Evolutionary conservation across 2,888 invertebrate species (phyloP), one percentile per base, ranked within the genome.

Genomic region (Drosophila fulvimacula): DNA sequence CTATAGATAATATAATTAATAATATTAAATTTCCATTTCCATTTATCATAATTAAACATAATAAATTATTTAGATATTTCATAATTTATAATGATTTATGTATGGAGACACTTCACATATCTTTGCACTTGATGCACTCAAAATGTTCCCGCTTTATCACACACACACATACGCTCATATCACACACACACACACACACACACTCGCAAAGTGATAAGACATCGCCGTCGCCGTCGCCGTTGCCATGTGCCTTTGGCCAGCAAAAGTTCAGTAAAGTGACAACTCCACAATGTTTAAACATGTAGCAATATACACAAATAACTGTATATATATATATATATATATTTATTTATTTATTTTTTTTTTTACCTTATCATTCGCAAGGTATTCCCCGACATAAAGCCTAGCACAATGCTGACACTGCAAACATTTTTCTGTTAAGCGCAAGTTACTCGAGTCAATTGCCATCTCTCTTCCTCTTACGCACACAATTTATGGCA

Each of bases 311-410:
- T 10, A 46, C 27, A n/a, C 5, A 46, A 5, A n/a, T 10, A 10
- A 46, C n/a, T n/a, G n/a, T 11, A 46, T 3, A 24, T 9, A 44
- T 7, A n/a, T 10, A 24, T 7, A 7, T 10, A n/a, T n/a, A 44
- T 24, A 27, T 9, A 24, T 27, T n/a, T n/a, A n/a, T n/a, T n/a
- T n/a, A n/a, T n/a, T n/a, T n/a, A n/a, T n/a, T n/a, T n/a, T n/a
- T n/a, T n/a, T n/a, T n/a, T n/a, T n/a, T n/a, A n/a, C n/a, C n/a
- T 74, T 82, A 85, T 82, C 73, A 34, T 17, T 34, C 9, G 19
- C 53, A 17, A 52, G 75, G 42, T 55, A 58, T 44, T 76, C 53
- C 51, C 66, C 38, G 21, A 34, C 57, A 6, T 19, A n/a, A 79
- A 79, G 56, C 80, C 68, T 81, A 69, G 70, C 75, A 69, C 66